Percentiles rank a stretch among this genome's conserved stretches.
Conservation (phyloP, 2,113 vertebrate species). For the Spermophilus dauricus region DNA sequence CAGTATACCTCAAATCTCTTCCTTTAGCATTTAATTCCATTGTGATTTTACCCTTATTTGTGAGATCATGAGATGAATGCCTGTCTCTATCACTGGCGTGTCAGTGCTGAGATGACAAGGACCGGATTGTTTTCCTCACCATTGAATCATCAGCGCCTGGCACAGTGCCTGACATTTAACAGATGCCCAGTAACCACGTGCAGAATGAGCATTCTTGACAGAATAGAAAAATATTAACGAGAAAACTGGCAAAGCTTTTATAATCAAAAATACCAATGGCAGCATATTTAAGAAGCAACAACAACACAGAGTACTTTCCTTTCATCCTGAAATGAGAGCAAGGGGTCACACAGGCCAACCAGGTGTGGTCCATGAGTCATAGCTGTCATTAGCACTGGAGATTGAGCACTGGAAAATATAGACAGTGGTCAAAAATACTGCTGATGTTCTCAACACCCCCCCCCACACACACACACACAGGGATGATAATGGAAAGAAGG, state of each 20-base stretch:
- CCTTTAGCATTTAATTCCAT: neutral
- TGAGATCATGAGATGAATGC: neutral
- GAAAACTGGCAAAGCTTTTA: neutral
- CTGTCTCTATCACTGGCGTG: neutral
- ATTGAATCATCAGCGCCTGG: neutral
- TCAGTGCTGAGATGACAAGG: neutral
- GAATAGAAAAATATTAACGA: neutral
- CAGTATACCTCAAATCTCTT: neutral
- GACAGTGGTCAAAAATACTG: neutral
- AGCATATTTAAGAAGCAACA: constrained; percentile 34
- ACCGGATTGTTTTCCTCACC: constrained; percentile 32
- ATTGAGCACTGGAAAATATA: neutral
- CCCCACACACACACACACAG: neutral
- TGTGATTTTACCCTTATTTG: neutral
- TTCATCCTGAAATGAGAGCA: constrained; percentile 3
- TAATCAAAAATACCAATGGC: neutral
- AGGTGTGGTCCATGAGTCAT: neutral
- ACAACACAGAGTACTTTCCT: neutral
- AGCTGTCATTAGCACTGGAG: neutral
- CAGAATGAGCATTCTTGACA: constrained; percentile 37
- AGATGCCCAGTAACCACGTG: neutral
- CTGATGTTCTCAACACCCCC: neutral
- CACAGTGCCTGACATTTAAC: neutral
- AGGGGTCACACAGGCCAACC: neutral
- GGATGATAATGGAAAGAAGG: neutral